A percentile compares a stretch with the other conserved stretches of the same genome.
These are phyloP conservation scores for Pollenia labialis DNA, from an alignment of 2,888 invertebrate genomes.

Conservation along the genomic window DNA sequence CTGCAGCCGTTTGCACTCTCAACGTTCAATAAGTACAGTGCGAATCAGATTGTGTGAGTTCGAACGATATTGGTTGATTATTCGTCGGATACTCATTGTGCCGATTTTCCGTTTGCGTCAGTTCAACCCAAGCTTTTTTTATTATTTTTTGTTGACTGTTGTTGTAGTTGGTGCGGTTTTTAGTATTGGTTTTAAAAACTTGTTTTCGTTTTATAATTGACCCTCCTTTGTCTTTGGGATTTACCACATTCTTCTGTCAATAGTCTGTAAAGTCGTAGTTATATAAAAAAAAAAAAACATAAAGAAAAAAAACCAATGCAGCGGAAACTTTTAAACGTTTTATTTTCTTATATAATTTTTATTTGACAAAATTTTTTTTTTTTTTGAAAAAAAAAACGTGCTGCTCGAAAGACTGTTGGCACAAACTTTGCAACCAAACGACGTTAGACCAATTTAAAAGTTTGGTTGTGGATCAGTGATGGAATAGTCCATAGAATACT, in stretches of 20 bases:
- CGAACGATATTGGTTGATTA: background rate
- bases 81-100: conserved; percentile 25
- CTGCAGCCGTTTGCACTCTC: background rate
- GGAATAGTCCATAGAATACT: no score
- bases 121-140: conserved; percentile 44
- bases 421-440: no score
- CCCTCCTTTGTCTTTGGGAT: conserved; percentile 50
- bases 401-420: no score
- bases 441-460: no score
- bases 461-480: no score
- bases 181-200: conserved; percentile 43
- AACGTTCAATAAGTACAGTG: background rate
- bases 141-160: conserved; percentile 15
- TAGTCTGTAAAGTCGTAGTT: background rate
- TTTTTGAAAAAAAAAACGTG: no score
- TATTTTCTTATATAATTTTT: background rate
- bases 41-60: background rate
- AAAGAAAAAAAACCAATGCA: background rate
- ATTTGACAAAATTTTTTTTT: background rate
- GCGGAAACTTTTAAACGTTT: background rate
- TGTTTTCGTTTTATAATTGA: conserved; percentile 37
- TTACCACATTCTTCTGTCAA: conserved; percentile 55
- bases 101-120: conserved; percentile 61
- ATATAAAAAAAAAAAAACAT: background rate
- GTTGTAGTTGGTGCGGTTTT: background rate